phyloP scores from a whole-genome alignment of 2,888 invertebrate species.

The Machimus atricapillus region DNA sequence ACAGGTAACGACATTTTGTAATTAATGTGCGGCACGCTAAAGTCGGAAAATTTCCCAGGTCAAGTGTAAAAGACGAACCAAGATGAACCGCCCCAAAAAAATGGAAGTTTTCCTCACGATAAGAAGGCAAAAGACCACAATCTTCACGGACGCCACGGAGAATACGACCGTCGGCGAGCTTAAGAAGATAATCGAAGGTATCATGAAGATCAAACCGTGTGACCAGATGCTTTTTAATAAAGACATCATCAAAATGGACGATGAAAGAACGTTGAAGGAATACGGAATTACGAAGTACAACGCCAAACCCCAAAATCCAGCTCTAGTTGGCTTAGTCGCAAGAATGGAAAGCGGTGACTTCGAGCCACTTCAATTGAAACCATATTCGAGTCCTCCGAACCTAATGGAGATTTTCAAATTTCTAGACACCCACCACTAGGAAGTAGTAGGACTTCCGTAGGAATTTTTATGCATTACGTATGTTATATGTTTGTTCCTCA shows the following conservation, averaged over 20 bases:
- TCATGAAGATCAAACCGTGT: slow-evolving; percentile 82
- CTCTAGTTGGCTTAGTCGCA: slow-evolving; percentile 88
- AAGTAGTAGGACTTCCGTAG: slow-evolving; percentile 68
- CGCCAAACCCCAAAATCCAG: slow-evolving; percentile 95
- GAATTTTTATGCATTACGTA: too few relatives aligned
- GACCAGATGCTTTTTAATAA: slow-evolving; percentile 92
- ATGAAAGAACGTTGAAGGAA: slow-evolving; percentile 85
- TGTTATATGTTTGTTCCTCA: slow-evolving; percentile 28
- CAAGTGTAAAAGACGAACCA: not conserved
- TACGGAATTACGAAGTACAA: slow-evolving; percentile 89
- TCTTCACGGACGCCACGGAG: slow-evolving; percentile 97
- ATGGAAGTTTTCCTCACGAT: slow-evolving; percentile 94
- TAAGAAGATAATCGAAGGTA: slow-evolving; percentile 96
- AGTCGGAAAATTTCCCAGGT: not conserved
- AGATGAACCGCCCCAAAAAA: not conserved
- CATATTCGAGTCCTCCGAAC: slow-evolving; percentile 94
- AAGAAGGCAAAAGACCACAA: slow-evolving; percentile 93
- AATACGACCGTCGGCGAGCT: slow-evolving; percentile 91
- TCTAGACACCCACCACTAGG: slow-evolving; percentile 87
- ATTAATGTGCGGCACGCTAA: not conserved
- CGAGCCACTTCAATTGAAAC: slow-evolving; percentile 86
- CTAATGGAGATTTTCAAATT: slow-evolving; percentile 99
- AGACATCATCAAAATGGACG: slow-evolving; percentile 88
- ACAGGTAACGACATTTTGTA: not conserved
- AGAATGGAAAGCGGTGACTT: slow-evolving; percentile 85